Conservation (phyloP, 2,888 invertebrate species). For the Scaptomyza caliginosa region DNA sequence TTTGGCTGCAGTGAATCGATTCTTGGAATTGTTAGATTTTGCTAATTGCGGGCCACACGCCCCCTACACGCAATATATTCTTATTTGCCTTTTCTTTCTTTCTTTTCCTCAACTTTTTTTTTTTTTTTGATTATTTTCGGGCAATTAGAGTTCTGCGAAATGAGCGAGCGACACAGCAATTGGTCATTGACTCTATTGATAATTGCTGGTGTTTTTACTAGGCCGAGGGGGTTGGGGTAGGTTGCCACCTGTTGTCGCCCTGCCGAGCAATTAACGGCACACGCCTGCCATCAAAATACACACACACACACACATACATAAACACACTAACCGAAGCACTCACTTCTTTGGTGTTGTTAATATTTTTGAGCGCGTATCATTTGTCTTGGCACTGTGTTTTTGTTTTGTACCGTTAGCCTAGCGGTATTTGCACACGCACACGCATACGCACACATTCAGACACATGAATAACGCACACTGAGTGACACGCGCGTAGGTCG, state of each 20-base stretch:
- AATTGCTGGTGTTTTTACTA: conserved; percentile 9
- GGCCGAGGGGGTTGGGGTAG: conserved; percentile 13
- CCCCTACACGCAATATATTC: conserved; percentile 13
- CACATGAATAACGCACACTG: conserved; percentile 9
- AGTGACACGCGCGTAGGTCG: conserved; percentile 46
- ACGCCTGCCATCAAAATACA: conserved; percentile 22
- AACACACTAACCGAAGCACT: conserved; percentile 19
- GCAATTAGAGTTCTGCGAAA: conserved; percentile 71
- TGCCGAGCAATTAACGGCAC: conserved; percentile 61
- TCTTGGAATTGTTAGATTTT: conserved; percentile 81
- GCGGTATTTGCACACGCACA: conserved; percentile 37
- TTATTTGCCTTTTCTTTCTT: background rate
- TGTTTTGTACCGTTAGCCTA: conserved; percentile 42
- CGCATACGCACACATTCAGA: conserved; percentile 11
- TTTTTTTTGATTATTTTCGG: conserved; percentile 2
- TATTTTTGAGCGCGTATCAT: conserved; percentile 39
- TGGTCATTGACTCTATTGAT: conserved; percentile 36
- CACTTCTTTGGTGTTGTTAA: conserved; percentile 32
- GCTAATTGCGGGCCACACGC: conserved; percentile 74
- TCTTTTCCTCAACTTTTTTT: background rate
- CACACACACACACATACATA: conserved; percentile 25
- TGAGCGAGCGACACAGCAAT: conserved; percentile 59
- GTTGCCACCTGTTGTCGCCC: conserved; percentile 68
- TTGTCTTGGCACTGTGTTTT: conserved; percentile 47
- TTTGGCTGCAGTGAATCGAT: conserved; percentile 70